These are phyloP conservation scores for Sula dactylatra DNA, from an alignment of 2,113 vertebrate genomes.

Conservation along the genomic window DNA sequence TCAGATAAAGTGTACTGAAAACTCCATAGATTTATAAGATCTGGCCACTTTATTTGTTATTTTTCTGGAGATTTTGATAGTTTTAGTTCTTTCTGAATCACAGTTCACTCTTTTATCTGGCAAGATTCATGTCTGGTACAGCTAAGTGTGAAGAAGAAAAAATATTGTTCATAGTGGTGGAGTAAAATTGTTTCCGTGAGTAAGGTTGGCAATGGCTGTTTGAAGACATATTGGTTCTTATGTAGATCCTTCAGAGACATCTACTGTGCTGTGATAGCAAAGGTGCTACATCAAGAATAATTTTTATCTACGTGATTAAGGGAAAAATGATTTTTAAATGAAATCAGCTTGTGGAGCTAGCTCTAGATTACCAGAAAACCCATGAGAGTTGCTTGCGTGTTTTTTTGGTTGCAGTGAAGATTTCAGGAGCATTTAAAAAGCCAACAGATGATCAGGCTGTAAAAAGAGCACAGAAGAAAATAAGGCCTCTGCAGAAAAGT, in stretches of 20 bases:
- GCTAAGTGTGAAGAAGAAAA: neutral
- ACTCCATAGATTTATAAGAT: neutral
- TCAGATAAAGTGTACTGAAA: neutral
- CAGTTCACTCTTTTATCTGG: neutral
- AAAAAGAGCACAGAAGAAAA: neutral
- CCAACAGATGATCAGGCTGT: neutral
- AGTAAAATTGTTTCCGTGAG: neutral
- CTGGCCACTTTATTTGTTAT: fast-evolving
- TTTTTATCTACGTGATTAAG: neutral
- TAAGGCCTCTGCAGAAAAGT: neutral
- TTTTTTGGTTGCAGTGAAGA: neutral
- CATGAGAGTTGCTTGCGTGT: neutral
- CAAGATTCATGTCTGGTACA: neutral
- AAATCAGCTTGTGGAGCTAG: neutral
- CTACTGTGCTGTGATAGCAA: neutral
- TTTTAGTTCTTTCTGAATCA: neutral
- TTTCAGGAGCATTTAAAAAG: neutral
- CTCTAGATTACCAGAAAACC: neutral
- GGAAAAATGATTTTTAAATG: neutral
- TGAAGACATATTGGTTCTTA: neutral
- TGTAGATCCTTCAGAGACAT: neutral
- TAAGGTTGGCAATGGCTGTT: neutral
- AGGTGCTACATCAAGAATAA: neutral
- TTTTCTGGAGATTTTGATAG: neutral
- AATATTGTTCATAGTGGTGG: neutral